A percentile compares a stretch with the other conserved stretches of the same genome.
Evolutionary conservation across 2,797 vertebrate species (phyloP).

Genomic region (Sebastes flavidus): DNA sequence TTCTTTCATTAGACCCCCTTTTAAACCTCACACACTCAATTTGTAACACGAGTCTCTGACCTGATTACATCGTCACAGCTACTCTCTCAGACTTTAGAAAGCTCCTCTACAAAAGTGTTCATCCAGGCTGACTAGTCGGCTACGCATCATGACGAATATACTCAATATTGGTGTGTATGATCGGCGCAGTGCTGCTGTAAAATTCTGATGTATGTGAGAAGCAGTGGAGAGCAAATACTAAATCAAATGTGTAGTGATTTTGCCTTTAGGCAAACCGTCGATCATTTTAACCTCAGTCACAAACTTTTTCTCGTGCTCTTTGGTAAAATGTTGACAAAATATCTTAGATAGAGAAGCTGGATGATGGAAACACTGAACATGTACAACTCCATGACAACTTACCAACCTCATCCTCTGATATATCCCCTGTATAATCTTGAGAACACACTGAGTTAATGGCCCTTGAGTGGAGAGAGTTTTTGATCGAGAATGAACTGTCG

Average conservation of each 20-base stretch:
- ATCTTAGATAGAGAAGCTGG: background rate
- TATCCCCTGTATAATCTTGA: background rate
- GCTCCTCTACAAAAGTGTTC: background rate
- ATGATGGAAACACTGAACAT: background rate
- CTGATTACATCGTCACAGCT: background rate
- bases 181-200: background rate
- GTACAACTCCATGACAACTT: background rate
- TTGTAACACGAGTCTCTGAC: background rate
- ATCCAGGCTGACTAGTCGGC: background rate
- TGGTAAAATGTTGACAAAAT: background rate
- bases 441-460: background rate
- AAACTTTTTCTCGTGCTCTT: background rate
- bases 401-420: background rate
- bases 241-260: slow-evolving; percentile 9
- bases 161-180: background rate
- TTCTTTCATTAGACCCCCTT: background rate
- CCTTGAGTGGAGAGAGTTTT: background rate
- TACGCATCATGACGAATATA: background rate
- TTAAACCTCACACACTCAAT: background rate
- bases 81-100: background rate
- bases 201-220: slow-evolving; percentile 37
- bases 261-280: background rate
- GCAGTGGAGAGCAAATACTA: background rate
- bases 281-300: background rate
- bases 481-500: background rate